Evolutionary conservation across 2,113 vertebrate species (phyloP).

Genomic region (Sclerurus mexicanus): DNA sequence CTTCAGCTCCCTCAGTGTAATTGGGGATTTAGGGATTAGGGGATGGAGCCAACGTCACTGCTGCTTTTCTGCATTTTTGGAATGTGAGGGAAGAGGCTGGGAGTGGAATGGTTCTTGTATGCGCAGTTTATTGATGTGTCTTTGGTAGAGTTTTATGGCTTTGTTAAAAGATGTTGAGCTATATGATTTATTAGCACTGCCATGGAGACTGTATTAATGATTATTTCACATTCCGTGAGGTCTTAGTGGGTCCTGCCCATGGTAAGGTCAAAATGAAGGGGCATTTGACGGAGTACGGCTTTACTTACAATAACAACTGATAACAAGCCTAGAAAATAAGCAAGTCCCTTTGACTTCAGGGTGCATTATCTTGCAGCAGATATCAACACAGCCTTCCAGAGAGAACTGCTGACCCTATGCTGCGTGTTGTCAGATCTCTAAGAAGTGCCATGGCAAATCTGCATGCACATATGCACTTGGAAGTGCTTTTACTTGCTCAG

Average conservation of each 20-base stretch:
- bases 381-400: slow-evolving; percentile 38
- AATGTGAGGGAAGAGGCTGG: slow-evolving; percentile 5
- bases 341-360: slow-evolving; percentile 22
- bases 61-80: slow-evolving; percentile 3
- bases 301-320: slow-evolving; percentile 61
- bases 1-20: neutral
- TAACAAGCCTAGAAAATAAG: slow-evolving; percentile 33
- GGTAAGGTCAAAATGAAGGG: slow-evolving; percentile 36
- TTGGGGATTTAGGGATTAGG: slow-evolving; percentile 30
- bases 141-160: slow-evolving; percentile 24
- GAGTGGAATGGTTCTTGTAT: neutral
- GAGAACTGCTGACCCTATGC: slow-evolving; percentile 38
- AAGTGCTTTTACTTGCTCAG: neutral
- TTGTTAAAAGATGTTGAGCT: neutral
- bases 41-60: neutral
- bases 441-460: neutral
- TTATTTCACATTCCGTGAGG: slow-evolving; percentile 60
- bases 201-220: neutral
- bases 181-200: slow-evolving; percentile 43
- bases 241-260: slow-evolving; percentile 35
- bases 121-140: neutral
- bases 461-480: neutral
- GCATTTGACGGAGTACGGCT: slow-evolving; percentile 35
- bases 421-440: neutral
- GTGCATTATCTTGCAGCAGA: slow-evolving; percentile 31